phyloP scores from a whole-genome alignment of 2,113 vertebrate genomes.

The Petaurus breviceps region DNA sequence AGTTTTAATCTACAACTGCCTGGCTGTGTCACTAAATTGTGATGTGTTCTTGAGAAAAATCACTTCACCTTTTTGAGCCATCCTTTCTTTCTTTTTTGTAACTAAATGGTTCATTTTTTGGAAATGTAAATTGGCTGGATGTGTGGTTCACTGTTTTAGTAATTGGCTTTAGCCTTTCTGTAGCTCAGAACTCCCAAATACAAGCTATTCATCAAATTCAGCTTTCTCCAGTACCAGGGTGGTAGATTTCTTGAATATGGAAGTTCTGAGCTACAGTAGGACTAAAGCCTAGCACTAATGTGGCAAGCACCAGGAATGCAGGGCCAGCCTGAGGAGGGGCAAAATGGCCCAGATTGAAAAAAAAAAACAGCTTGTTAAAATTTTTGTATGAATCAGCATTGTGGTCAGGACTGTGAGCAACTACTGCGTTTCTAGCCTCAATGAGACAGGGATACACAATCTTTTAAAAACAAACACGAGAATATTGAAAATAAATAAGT shows the following conservation, averaged over 20 bases:
- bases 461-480: not conserved
- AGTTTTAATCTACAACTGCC: not conserved
- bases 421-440: not conserved
- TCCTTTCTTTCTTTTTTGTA: not conserved
- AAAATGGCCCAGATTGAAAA: not conserved
- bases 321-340: not conserved
- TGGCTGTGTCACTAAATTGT: not conserved
- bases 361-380: not conserved
- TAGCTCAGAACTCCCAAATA: not conserved
- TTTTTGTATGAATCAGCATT: not conserved
- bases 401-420: not conserved
- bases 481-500: not conserved
- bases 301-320: not conserved
- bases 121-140: not conserved
- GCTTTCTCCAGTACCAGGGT: not conserved
- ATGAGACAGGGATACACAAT: not conserved
- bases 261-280: not conserved
- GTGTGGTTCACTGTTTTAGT: not conserved
- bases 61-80: not conserved
- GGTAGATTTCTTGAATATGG: not conserved
- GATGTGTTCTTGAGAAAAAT: not conserved
- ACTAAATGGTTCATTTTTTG: not conserved
- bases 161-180: not conserved
- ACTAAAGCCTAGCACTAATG: not conserved
- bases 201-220: not conserved